Percentiles rank a stretch among this genome's conserved stretches.
phyloP scores from a whole-genome alignment of 2,797 vertebrate species.

The Tiaroga cobitis region DNA sequence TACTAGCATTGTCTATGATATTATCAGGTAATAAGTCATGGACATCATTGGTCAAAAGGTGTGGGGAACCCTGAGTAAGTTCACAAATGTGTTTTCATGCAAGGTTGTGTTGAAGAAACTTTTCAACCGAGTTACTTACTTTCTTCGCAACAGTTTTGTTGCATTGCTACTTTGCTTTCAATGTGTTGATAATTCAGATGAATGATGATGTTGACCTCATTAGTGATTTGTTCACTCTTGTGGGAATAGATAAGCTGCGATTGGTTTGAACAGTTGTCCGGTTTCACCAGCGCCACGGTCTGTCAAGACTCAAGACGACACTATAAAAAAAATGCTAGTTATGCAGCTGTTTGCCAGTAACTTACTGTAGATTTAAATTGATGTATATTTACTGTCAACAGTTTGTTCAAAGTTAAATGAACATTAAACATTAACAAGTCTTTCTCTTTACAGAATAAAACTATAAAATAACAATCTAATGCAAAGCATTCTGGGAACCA shows the following conservation, averaged over 20 bases:
- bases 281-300: not conserved
- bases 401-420: too few relatives aligned
- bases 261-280: not conserved
- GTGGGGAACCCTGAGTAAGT: not conserved
- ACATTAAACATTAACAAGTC: too few relatives aligned
- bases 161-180: not conserved
- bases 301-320: not conserved
- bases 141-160: not conserved
- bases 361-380: too few relatives aligned
- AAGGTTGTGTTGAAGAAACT: not conserved
- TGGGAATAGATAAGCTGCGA: conserved; percentile 1
- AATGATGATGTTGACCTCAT: conserved; percentile 7
- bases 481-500: too few relatives aligned
- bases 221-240: not conserved
- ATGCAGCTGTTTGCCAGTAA: too few relatives aligned
- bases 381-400: too few relatives aligned
- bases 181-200: not conserved
- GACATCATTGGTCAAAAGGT: not conserved
- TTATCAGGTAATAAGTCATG: not conserved
- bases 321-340: too few relatives aligned
- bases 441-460: too few relatives aligned
- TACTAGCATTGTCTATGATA: not conserved
- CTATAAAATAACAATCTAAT: too few relatives aligned
- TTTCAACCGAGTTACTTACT: not conserved
- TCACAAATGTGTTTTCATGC: not conserved